Conservation (phyloP, 2,797 vertebrate species). For the Darevskia nairensis region DNA sequence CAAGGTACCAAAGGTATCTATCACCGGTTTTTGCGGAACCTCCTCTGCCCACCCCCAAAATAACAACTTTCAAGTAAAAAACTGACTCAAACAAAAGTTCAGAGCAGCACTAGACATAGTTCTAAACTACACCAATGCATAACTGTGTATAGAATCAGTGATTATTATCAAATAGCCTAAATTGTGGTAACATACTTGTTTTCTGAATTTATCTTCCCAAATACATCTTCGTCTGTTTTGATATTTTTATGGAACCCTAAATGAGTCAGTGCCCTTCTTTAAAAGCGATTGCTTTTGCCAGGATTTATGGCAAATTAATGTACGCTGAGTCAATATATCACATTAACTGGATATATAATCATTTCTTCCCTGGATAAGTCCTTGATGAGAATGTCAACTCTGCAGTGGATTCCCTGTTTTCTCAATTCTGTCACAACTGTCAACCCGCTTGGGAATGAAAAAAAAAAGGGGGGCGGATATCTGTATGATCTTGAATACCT, state of each 20-base stretch:
- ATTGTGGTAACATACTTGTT: conserved; percentile 34
- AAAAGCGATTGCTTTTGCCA: conserved; percentile 58
- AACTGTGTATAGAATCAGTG: neutral
- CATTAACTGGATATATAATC: conserved; percentile 36
- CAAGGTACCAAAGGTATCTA: neutral
- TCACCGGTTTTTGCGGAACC: neutral
- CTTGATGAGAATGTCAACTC: conserved; percentile 50
- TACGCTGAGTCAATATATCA: conserved; percentile 53
- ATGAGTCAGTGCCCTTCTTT: conserved; percentile 27
- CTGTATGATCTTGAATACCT: conserved; percentile 8
- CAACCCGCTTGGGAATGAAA: neutral
- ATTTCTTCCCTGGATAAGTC: conserved; percentile 42
- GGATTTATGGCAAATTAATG: conserved; percentile 63
- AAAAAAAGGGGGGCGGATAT: neutral
- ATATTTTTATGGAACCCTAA: conserved; percentile 49
- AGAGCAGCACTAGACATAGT: neutral
- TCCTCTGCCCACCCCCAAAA: neutral
- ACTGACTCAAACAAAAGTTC: neutral
- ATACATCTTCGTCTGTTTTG: conserved; percentile 40
- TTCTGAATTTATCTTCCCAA: conserved; percentile 59
- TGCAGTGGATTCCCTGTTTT: neutral
- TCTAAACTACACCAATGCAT: neutral
- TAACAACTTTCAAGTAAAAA: neutral
- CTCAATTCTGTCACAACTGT: conserved; percentile 38
- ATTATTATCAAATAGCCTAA: conserved; percentile 7